These are phyloP conservation scores for Zaprionus africanus DNA, from an alignment of 1,140 invertebrate species.

Conservation along the genomic window DNA sequence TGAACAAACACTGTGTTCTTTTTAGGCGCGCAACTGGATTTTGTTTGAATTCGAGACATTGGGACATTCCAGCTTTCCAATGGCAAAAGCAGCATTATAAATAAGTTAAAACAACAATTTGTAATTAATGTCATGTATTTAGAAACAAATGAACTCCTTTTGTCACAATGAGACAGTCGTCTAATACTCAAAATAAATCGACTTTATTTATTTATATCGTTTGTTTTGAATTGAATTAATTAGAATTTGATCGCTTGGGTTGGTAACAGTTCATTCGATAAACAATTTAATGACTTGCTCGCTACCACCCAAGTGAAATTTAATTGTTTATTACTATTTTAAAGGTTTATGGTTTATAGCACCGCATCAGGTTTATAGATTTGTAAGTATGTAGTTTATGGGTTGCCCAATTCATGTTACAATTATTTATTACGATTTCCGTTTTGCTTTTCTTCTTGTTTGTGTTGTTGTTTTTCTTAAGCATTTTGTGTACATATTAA, in stretches of 20 bases:
- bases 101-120: not conserved
- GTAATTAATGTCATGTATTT: constrained; percentile 8
- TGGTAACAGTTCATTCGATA: not conserved
- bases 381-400: constrained; percentile 21
- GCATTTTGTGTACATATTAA: constrained; percentile 65
- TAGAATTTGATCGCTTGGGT: constrained; percentile 3
- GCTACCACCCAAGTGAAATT: not conserved
- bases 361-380: constrained; percentile 38
- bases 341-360: constrained; percentile 38
- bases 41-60: too few relatives aligned
- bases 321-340: constrained; percentile 4
- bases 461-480: constrained; percentile 25
- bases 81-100: not conserved
- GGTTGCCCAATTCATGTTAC: constrained; percentile 26
- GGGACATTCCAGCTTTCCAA: too few relatives aligned
- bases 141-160: constrained; percentile 6
- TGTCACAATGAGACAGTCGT: constrained; percentile 7
- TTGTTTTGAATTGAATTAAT: constrained; percentile 1
- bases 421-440: constrained; percentile 16
- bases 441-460: constrained; percentile 15
- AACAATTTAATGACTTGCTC: not conserved
- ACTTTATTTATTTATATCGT: not conserved
- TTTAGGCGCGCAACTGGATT: too few relatives aligned
- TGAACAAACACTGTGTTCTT: too few relatives aligned
- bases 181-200: constrained; percentile 6